phyloP scores from a whole-genome alignment of 2,888 invertebrate genomes.

The Ephialtes manifestator region DNA sequence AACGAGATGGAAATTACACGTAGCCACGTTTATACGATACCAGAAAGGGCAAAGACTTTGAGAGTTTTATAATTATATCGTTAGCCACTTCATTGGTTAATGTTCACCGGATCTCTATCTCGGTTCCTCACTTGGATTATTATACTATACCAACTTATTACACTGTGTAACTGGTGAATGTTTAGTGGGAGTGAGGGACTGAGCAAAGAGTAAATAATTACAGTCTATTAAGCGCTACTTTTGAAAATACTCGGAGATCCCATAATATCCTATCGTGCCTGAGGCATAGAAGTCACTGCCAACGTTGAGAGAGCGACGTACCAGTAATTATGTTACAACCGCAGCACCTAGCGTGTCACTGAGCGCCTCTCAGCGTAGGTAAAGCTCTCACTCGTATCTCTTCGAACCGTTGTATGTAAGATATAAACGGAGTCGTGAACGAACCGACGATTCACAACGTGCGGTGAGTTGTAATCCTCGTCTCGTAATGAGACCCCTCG shows the following conservation, averaged over 20 bases:
- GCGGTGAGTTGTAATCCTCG: conserved; percentile 59
- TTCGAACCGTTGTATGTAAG: conserved; percentile 27
- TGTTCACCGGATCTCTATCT: conserved; percentile 28
- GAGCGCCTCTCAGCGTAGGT: conserved; percentile 22
- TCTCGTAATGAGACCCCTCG: conserved; percentile 57
- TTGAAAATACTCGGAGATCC: conserved; percentile 24
- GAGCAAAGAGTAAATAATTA: conserved; percentile 46
- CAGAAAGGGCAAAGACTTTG: conserved; percentile 7
- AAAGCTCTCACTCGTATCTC: conserved; percentile 36
- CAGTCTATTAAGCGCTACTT: conserved; percentile 36
- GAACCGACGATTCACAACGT: conserved; percentile 51
- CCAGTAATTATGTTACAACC: conserved; percentile 60
- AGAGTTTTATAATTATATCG: conserved; percentile 51
- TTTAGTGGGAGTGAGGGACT: conserved; percentile 31
- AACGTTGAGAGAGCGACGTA: conserved; percentile 37
- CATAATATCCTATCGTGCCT: conserved; percentile 33
- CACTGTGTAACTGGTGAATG: conserved; percentile 37
- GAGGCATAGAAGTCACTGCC: conserved; percentile 8
- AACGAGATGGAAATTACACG: conserved; percentile 28
- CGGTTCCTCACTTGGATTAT: conserved; percentile 27
- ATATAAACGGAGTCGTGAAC: conserved; percentile 53
- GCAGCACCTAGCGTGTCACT: conserved; percentile 62
- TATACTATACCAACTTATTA: conserved; percentile 48
- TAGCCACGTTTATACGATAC: neutral
- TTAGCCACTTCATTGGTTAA: conserved; percentile 49